These are phyloP conservation scores for Meiosimyza decipiens DNA, from an alignment of 2,888 invertebrate species.

Conservation along the genomic window DNA sequence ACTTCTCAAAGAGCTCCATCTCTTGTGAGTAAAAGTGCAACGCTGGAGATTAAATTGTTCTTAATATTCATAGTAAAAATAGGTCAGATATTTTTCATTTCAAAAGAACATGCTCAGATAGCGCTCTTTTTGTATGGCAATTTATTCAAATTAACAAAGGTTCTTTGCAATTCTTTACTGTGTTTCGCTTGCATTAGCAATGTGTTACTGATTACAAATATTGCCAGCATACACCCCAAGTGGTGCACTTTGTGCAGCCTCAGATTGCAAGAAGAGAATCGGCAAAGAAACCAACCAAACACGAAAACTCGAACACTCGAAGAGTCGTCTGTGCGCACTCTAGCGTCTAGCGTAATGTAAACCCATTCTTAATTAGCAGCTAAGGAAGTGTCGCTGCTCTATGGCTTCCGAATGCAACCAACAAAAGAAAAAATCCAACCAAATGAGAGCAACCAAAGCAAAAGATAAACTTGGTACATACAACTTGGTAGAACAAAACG, in stretches of 20 bases:
- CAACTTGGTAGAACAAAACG: slow-evolving; percentile 17
- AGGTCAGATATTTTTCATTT: too few species aligned
- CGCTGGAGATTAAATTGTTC: too few species aligned
- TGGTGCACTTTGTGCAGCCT: background rate
- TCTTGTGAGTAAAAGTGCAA: too few species aligned
- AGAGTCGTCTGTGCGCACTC: background rate
- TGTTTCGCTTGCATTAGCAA: too few species aligned
- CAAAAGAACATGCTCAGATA: too few species aligned
- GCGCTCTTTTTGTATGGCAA: too few species aligned
- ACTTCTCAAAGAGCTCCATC: too few species aligned
- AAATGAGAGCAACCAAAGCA: slow-evolving; percentile 20
- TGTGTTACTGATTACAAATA: background rate
- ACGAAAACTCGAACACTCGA: background rate
- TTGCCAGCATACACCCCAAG: slow-evolving; percentile 10
- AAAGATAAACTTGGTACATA: slow-evolving; percentile 31
- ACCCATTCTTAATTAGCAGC: slow-evolving; percentile 48
- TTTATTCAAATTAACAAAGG: too few species aligned
- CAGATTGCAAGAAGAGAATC: background rate
- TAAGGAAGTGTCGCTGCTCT: slow-evolving; percentile 46
- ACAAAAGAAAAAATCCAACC: slow-evolving; percentile 6
- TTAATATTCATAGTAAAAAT: too few species aligned
- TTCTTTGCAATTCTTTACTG: too few species aligned
- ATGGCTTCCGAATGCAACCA: slow-evolving; percentile 43
- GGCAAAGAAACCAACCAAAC: background rate
- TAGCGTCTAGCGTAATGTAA: slow-evolving; percentile 23